Conservation (phyloP, 1,140 invertebrate genomes). For the Ostrea edulis region DNA sequence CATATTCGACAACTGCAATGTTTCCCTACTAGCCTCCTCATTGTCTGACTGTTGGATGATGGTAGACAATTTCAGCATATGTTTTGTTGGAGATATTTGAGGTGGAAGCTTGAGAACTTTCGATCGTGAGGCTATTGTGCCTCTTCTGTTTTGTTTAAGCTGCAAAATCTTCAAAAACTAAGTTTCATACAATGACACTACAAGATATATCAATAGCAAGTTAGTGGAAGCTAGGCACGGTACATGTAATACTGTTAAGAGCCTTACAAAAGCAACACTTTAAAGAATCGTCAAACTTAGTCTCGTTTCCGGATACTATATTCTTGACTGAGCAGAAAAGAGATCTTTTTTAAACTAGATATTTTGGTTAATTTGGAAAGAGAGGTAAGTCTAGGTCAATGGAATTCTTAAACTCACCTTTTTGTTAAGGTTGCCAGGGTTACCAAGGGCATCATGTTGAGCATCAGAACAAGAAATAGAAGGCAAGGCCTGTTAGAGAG, state of each 20-base stretch:
- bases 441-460: conserved; percentile 37
- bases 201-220: background rate
- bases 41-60: background rate
- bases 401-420: conserved; percentile 48
- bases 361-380: background rate
- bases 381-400: conserved; percentile 17
- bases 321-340: background rate
- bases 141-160: background rate
- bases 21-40: background rate
- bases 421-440: conserved; percentile 46
- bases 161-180: conserved; percentile 35
- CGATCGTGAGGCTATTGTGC: background rate
- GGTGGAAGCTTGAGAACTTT: background rate
- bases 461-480: conserved; percentile 57
- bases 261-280: conserved; percentile 5
- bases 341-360: background rate
- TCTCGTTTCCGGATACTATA: background rate
- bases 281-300: background rate
- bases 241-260: background rate
- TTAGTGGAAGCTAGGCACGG: background rate
- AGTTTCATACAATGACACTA: conserved; percentile 26
- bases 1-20: background rate
- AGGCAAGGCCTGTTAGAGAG: conserved; percentile 60
- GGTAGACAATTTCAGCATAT: background rate
- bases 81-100: background rate